A percentile compares a stretch with the other conserved stretches of the same genome.
Conservation (phyloP, 2,888 invertebrate species). For the Patella ulyssiponensis region DNA sequence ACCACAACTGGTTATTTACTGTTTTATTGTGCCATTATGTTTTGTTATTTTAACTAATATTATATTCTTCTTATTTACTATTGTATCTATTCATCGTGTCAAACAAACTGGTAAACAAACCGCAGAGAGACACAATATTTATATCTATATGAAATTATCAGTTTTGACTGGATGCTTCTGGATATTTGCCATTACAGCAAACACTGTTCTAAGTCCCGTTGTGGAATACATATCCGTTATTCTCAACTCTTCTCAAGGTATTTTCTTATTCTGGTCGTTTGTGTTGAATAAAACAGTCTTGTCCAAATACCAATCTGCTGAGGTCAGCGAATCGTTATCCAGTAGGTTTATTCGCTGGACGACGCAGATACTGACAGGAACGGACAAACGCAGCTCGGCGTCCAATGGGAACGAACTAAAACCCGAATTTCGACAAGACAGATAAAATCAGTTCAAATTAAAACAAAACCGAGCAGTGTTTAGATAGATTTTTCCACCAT, state of each 20-base stretch:
- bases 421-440: no score
- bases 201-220: constrained; percentile 29
- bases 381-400: no score
- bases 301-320: background rate
- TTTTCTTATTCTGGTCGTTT: constrained; percentile 48
- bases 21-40: constrained; percentile 46
- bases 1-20: constrained; percentile 26
- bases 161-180: constrained; percentile 49
- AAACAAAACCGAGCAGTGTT: no score
- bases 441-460: no score
- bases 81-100: constrained; percentile 34
- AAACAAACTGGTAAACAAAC: constrained; percentile 18
- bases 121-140: constrained; percentile 34
- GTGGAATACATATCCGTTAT: constrained; percentile 42
- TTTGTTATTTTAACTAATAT: constrained; percentile 43
- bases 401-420: no score
- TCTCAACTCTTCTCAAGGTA: constrained; percentile 48
- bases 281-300: constrained; percentile 42
- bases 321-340: no score
- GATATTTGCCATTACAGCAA: constrained; percentile 46
- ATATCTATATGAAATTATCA: constrained; percentile 46
- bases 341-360: no score
- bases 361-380: no score
- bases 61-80: constrained; percentile 42
- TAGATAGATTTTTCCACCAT: no score